These are phyloP conservation scores for Argynnis bischoffii DNA, from an alignment of 2,888 invertebrate genomes.

Conservation along the genomic window DNA sequence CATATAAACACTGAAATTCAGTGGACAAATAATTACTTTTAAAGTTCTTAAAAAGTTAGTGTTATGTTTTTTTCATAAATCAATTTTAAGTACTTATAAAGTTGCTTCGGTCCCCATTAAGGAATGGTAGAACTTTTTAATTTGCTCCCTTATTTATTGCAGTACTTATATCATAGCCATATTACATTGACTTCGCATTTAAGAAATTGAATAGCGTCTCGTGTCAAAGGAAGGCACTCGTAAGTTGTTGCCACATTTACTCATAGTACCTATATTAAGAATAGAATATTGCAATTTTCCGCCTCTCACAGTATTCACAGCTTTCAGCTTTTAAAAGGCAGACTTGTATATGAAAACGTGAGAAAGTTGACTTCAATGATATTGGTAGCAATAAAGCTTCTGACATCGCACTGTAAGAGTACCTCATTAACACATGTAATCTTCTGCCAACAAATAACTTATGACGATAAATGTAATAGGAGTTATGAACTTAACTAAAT, in stretches of 20 bases:
- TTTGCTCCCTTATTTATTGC: neutral
- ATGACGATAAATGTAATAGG: too few species aligned
- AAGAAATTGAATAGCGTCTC: constrained; percentile 6
- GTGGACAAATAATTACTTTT: too few species aligned
- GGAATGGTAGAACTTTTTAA: too few species aligned
- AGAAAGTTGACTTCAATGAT: neutral
- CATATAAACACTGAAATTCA: too few species aligned
- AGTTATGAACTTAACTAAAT: too few species aligned
- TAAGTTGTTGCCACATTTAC: constrained; percentile 4
- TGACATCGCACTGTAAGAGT: neutral
- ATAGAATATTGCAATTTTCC: constrained; percentile 18
- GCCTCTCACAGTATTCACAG: constrained; percentile 4
- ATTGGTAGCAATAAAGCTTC: constrained; percentile 1
- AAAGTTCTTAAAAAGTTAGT: too few species aligned
- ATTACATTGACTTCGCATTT: constrained; percentile 3
- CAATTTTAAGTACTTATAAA: too few species aligned
- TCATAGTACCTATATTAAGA: neutral
- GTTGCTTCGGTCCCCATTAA: too few species aligned
- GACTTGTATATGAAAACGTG: neutral
- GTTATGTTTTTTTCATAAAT: too few species aligned
- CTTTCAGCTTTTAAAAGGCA: constrained; percentile 13
- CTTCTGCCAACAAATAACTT: too few species aligned
- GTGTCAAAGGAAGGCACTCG: constrained; percentile 18
- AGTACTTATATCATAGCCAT: neutral
- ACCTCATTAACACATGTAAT: too few species aligned